Evolutionary conservation across 2,888 invertebrate genomes (phyloP), one percentile per base, ranked within the genome.

Genomic region (Meganola albula): DNA sequence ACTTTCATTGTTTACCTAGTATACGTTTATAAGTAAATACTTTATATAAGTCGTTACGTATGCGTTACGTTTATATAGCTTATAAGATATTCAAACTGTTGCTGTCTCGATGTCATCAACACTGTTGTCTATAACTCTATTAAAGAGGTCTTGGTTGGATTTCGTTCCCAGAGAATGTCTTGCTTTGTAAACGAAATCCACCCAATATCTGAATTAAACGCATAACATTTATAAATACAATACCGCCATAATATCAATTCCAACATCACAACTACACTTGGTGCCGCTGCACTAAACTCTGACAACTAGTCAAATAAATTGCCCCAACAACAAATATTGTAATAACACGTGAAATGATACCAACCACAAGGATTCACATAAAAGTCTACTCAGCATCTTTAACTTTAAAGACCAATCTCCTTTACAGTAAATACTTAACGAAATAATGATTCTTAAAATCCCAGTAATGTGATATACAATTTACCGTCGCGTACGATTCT

Each of bases 241-340:
- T 60, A 53, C 58, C 55, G 49, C 55, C 39, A 45, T 46, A 38
- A 34, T 25, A 56, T 63, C 68, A 72, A 16, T 5, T 16, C 16
- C 16, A 16, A 71, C 67, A 66, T 46, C 58, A 35, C 50, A 40
- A 49, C 58, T 49, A 54, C 65, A 66, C 31, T 53, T 58, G 53
- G 38, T 43, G 59, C 66, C 70, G 74, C 59, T 66, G 56, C 56
- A 57, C 46, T 65, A 62, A 67, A 48, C 58, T 45, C 62, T 59
- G 69, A 65, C 72, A 71, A 66, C 70, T 71, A 72, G 60, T 70
- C 70, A 73, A 72, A 80, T 82, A 80, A 82, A 79, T 78, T 74
- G 60, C 44, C 67, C 60, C 66, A 71, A 77, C 74, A 78, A 78
- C 82, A 80, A 82, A 82, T 82, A 80, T 82, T 79, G 76, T 80